phyloP scores from a whole-genome alignment of 1,140 invertebrate species.

The Drosophila virilis region DNA sequence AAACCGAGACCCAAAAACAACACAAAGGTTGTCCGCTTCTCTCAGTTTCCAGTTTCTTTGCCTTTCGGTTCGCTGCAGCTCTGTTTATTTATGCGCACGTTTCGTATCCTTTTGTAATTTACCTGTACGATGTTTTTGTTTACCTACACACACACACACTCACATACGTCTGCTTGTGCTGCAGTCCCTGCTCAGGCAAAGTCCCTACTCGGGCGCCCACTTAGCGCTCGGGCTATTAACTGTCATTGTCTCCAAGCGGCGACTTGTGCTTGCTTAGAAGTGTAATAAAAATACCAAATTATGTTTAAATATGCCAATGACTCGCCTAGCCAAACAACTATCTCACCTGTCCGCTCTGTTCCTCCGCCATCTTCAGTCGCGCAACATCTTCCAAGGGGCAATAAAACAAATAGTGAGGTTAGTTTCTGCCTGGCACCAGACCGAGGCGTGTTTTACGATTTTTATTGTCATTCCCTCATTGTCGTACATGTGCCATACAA shows the following conservation, averaged over 20 bases:
- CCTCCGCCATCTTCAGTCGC: conserved; percentile 7
- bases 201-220: conserved; percentile 49
- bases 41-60: conserved; percentile 6
- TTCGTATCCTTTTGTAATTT: conserved; percentile 62
- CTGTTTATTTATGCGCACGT: conserved; percentile 71
- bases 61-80: conserved; percentile 8
- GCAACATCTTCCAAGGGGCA: conserved; percentile 18
- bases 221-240: conserved; percentile 57
- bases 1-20: conserved; percentile 32
- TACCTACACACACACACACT: conserved; percentile 31
- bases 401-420: conserved; percentile 52
- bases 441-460: conserved; percentile 67
- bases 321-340: not conserved
- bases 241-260: conserved; percentile 62
- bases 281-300: conserved; percentile 78
- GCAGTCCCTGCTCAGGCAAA: not conserved
- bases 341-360: not conserved
- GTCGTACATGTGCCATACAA: conserved; percentile 53
- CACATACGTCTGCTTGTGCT: not conserved
- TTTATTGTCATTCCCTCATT: conserved; percentile 70
- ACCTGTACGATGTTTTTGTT: conserved; percentile 62
- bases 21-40: conserved; percentile 51
- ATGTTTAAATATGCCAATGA: conserved; percentile 77
- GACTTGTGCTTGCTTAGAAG: conserved; percentile 57
- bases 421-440: not conserved